Evolutionary conservation across 2,888 invertebrate species (phyloP).

Genomic region (Biston stratarius): DNA sequence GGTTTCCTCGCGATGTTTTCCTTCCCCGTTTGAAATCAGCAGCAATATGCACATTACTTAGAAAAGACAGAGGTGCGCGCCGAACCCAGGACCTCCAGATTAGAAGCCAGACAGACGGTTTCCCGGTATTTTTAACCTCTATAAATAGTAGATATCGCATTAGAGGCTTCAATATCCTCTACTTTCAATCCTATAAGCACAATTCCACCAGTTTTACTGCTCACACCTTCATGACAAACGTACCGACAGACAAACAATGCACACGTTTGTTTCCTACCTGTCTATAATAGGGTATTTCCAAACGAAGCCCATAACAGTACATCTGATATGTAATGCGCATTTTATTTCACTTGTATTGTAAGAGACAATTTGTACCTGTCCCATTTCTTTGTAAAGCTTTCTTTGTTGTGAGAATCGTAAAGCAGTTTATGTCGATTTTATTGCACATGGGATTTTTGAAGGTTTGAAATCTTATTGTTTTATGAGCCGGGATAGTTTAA

Average conservation of each 20-base stretch:
- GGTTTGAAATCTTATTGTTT: constrained; percentile 39
- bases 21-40: too few species aligned
- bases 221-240: constrained; percentile 39
- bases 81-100: too few species aligned
- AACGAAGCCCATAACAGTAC: constrained; percentile 30
- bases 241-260: constrained; percentile 40
- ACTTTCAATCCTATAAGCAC: constrained; percentile 2
- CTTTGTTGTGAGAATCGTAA: constrained; percentile 27
- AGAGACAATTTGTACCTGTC: constrained; percentile 34
- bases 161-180: constrained; percentile 4
- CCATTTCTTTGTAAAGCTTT: constrained; percentile 22
- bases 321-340: constrained; percentile 13
- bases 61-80: too few species aligned
- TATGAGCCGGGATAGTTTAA: constrained; percentile 38
- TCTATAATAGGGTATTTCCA: constrained; percentile 18
- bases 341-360: background rate
- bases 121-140: too few species aligned
- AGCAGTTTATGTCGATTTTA: constrained; percentile 27
- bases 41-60: too few species aligned
- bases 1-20: too few species aligned
- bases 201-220: constrained; percentile 4
- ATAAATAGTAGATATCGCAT: background rate
- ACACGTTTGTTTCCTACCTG: constrained; percentile 32
- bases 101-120: too few species aligned
- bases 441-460: constrained; percentile 40